Evolutionary conservation across 1,140 invertebrate genomes (phyloP).

Genomic region (Hyles euphorbiae): DNA sequence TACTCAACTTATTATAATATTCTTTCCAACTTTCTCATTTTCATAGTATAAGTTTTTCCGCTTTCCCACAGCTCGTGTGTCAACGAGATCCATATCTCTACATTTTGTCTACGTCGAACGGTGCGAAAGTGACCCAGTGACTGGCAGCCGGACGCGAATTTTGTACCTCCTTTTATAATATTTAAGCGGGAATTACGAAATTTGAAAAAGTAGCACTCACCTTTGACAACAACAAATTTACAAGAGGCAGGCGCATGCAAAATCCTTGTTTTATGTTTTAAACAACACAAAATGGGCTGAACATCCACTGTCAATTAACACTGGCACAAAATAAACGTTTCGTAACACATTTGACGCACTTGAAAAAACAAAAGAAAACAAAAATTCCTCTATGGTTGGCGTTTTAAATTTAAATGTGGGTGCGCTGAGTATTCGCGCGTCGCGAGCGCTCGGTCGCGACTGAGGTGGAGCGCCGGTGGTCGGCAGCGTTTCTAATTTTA

Average conservation of each 20-base stretch:
- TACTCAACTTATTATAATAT: too few relatives aligned
- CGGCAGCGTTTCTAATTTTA: conserved; percentile 65
- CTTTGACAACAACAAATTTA: conserved; percentile 42
- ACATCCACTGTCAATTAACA: conserved; percentile 47
- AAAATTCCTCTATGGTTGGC: conserved; percentile 15
- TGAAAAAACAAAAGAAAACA: conserved; percentile 46
- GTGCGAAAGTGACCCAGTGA: conserved; percentile 10
- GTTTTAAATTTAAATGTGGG: conserved; percentile 32
- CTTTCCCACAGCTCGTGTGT: conserved; percentile 2
- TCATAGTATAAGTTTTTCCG: neutral
- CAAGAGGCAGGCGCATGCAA: conserved; percentile 30
- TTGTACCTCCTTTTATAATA: neutral
- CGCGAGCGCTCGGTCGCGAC: conserved; percentile 53
- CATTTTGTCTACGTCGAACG: conserved; percentile 10
- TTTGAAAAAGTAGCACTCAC: conserved; percentile 33
- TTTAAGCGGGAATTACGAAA: neutral
- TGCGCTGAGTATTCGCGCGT: conserved; percentile 22
- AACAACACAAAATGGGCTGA: conserved; percentile 31
- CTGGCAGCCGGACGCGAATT: conserved; percentile 3
- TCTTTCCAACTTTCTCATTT: neutral
- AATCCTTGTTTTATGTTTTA: conserved; percentile 26
- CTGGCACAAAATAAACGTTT: conserved; percentile 54
- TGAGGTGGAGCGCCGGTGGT: conserved; percentile 40
- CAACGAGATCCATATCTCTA: conserved; percentile 6
- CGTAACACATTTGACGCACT: conserved; percentile 45